Evolutionary conservation across 1,140 invertebrate species (phyloP), one percentile per base, ranked within the genome.

Genomic region (Acyrthosiphon pisum): DNA sequence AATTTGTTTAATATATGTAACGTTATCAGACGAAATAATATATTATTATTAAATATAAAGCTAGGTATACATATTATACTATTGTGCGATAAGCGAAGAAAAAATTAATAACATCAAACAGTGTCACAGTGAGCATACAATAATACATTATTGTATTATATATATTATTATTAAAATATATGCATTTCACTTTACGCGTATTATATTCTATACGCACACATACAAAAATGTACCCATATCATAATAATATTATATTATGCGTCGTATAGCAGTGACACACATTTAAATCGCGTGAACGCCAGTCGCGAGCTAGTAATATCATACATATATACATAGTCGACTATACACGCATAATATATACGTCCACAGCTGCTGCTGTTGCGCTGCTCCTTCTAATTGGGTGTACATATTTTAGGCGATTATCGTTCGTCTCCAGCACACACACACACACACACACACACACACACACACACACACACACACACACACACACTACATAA

Each of bases 1-100:
- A 48, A 86, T 86, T 86, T 41, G 83, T 86, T 86, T 86, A 86
- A 86, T 86, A 86, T 86, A 83, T n/a, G 60, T 68, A 68, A n/a
- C n/a, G 60, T 76, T 76, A 76, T 76, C 60, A 76, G n/a, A 76
- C 14, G 4, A 76, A 76, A 76, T 76, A 76, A 76, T 76, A 76
- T n/a, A n/a, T 76, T 68, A 68, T 68, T 68, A 81, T 81, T 81
- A 41, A 37, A 23, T 44, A 26, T 2, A 84, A 37, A 81, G 41
- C 41, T 84, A 44, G 37, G 7, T 44, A 41, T 44, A n/a, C n/a
- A n/a, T n/a, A n/a, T n/a, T n/a, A n/a, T n/a, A 44, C 37, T 44
- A 86, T 44, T 86, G 37, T 14, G 23, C 41, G 83, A 86, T 86
- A 86, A 44, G 23, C 41, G 41, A 86, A 26, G 37, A 23, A 86